Percentiles rank a stretch among this genome's conserved stretches.
Conservation (phyloP, 1,140 invertebrate species). For the Phocides pigmalion region DNA sequence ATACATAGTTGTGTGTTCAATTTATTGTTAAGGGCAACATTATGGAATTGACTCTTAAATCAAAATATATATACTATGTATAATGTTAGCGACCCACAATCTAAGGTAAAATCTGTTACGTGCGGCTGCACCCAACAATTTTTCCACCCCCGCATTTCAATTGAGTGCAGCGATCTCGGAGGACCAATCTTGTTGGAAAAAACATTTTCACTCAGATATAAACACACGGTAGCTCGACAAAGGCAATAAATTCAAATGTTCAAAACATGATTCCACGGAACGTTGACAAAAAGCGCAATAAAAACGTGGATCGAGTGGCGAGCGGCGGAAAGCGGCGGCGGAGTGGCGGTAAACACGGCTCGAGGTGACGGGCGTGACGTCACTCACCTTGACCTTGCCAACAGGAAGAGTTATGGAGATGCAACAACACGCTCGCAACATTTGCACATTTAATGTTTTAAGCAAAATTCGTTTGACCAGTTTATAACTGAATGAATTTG, state of each 20-base stretch:
- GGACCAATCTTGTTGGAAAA: not conserved
- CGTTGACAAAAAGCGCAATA: slow-evolving; percentile 19
- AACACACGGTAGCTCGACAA: slow-evolving; percentile 19
- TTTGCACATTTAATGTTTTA: slow-evolving; percentile 29
- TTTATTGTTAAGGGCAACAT: not conserved
- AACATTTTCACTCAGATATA: not conserved
- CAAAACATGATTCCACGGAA: slow-evolving; percentile 5
- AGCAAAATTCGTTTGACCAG: slow-evolving; percentile 5
- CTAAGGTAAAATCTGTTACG: not conserved
- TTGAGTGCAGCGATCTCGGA: slow-evolving; percentile 3
- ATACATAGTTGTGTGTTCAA: no score
- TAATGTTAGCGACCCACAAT: not conserved
- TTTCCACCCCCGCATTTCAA: not conserved
- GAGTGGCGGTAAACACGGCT: slow-evolving; percentile 6
- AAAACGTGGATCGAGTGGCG: slow-evolving; percentile 8
- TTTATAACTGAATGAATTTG: not conserved
- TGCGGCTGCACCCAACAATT: not conserved
- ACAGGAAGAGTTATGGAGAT: slow-evolving; percentile 28
- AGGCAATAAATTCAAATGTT: slow-evolving; percentile 6
- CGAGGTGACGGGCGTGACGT: slow-evolving; percentile 19
- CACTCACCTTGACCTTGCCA: slow-evolving; percentile 31
- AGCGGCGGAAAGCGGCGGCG: not conserved
- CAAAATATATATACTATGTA: no score
- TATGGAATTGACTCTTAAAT: not conserved
- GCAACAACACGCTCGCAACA: slow-evolving; percentile 9